phyloP scores from a whole-genome alignment of 2,888 invertebrate species.

The Brenthis ino region DNA sequence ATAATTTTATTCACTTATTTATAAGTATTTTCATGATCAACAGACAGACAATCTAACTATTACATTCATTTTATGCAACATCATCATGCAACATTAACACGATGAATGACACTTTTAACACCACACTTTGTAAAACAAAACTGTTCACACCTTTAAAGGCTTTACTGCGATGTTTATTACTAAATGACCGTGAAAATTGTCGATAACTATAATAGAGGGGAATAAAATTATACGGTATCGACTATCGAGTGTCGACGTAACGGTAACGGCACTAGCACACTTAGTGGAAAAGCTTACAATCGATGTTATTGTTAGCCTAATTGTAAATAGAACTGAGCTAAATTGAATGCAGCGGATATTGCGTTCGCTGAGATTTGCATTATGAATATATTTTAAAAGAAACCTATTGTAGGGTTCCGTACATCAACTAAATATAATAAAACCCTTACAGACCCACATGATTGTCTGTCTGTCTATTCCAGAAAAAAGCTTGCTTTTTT shows the following conservation, averaged over 20 bases:
- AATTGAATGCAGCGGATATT: conserved; percentile 33
- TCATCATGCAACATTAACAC: conserved; percentile 1
- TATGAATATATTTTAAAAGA: conserved; percentile 1
- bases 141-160: conserved; percentile 14
- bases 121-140: not conserved
- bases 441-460: too few species aligned
- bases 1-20: too few species aligned
- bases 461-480: too few species aligned
- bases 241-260: not conserved
- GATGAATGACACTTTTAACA: not conserved
- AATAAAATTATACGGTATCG: conserved; percentile 6
- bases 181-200: conserved; percentile 14
- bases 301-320: conserved; percentile 43
- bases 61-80: too few species aligned
- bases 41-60: too few species aligned
- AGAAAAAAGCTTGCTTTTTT: too few species aligned
- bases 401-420: too few species aligned
- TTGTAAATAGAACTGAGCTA: conserved; percentile 41
- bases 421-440: too few species aligned
- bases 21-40: too few species aligned
- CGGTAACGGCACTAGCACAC: conserved; percentile 32
- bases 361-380: conserved; percentile 20
- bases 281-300: conserved; percentile 36
- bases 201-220: not conserved
- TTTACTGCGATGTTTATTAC: conserved; percentile 8